Evolutionary conservation across 2,113 vertebrate genomes (phyloP).

Genomic region (Numenius arquata): DNA sequence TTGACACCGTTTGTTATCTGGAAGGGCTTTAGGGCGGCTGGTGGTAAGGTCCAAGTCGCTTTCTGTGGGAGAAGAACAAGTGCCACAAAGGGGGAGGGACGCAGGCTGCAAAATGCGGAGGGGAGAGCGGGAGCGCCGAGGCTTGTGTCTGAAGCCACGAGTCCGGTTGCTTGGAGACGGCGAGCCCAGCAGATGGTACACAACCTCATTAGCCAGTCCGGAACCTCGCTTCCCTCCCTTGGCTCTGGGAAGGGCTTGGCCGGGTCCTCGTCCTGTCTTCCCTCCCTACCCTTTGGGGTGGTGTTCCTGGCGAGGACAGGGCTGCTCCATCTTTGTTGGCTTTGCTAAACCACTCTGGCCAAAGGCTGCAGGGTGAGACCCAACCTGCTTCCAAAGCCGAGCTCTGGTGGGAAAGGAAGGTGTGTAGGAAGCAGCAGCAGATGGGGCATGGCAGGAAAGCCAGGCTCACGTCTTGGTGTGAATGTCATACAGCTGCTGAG

Average conservation of each 20-base stretch:
- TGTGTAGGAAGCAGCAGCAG: rapidly evolving
- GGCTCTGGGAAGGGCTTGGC: not conserved
- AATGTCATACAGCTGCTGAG: not conserved
- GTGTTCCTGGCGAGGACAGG: not conserved
- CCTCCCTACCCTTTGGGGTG: not conserved
- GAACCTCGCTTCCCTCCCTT: not conserved
- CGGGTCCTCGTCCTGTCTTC: not conserved
- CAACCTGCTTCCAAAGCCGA: rapidly evolving
- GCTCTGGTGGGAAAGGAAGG: not conserved
- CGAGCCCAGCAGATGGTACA: not conserved
- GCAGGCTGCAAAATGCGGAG: rapidly evolving
- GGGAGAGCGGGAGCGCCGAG: not conserved
- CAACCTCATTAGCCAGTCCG: not conserved
- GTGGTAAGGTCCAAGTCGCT: not conserved
- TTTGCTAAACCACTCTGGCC: not conserved
- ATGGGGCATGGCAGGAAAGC: rapidly evolving
- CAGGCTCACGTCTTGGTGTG: not conserved
- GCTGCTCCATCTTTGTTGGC: not conserved
- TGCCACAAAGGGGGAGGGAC: not conserved
- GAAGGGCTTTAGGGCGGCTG: not conserved
- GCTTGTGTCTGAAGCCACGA: not conserved
- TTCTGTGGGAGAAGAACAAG: not conserved
- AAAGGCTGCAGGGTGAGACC: not conserved
- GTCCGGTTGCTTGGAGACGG: not conserved
- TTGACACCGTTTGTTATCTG: not conserved